A percentile compares a stretch with the other conserved stretches of the same genome.
These are phyloP conservation scores for Cremastinae sp. DNA, from an alignment of 2,888 invertebrate genomes.

Conservation along the genomic window DNA sequence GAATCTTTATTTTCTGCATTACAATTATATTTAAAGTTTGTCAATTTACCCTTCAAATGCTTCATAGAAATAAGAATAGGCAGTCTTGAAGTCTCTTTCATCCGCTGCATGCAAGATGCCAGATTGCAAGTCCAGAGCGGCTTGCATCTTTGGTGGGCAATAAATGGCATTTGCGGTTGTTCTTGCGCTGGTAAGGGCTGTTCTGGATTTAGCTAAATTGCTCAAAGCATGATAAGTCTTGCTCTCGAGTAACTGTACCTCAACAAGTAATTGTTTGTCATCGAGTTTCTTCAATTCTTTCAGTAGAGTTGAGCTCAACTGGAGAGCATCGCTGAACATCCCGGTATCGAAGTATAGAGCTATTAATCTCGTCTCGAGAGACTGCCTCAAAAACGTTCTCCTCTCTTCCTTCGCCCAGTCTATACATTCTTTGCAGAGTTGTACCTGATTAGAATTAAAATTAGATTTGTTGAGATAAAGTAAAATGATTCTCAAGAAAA, in stretches of 20 bases:
- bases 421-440: conserved; percentile 98
- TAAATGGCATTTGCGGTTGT: conserved; percentile 99
- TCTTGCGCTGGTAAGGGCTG: conserved; percentile 97
- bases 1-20: conserved; percentile 3
- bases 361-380: conserved; percentile 95
- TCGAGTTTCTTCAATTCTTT: conserved; percentile 99
- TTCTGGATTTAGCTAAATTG: conserved; percentile 97
- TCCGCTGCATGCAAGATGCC: conserved; percentile 99
- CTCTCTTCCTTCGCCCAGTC: conserved; percentile 99
- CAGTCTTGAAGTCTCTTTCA: conserved; percentile 99
- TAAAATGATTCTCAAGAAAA: conserved; percentile 12
- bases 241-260: conserved; percentile 98
- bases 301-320: conserved; percentile 91
- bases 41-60: conserved; percentile 95
- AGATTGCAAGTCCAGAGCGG: conserved; percentile 97
- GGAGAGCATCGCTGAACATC: conserved; percentile 92
- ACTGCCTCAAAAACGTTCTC: conserved; percentile 97
- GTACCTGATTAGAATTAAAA: conserved; percentile 81
- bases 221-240: conserved; percentile 99
- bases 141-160: conserved; percentile 99
- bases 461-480: neutral
- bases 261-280: conserved; percentile 98
- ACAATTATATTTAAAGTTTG: neutral
- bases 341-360: conserved; percentile 96
- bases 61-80: conserved; percentile 99